Evolutionary conservation across 2,888 invertebrate genomes (phyloP).

Genomic region (Trilocha varians): DNA sequence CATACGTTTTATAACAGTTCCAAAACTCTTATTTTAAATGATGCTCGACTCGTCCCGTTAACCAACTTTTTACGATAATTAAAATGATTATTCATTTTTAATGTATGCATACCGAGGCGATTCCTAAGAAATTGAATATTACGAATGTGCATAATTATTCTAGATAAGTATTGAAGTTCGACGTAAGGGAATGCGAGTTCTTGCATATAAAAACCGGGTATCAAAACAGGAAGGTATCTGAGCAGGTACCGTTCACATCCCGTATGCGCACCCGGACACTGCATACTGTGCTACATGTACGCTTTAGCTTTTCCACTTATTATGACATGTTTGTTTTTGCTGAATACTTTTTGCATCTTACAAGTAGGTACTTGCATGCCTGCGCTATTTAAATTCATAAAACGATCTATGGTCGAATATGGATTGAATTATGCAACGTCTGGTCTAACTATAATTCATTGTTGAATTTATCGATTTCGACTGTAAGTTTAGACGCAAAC

Average conservation of each 20-base stretch:
- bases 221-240: slow-evolving; percentile 47
- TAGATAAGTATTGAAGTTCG: slow-evolving; percentile 20
- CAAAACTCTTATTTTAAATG: neutral
- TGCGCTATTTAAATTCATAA: slow-evolving; percentile 17
- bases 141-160: slow-evolving; percentile 16
- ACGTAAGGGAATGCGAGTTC: slow-evolving; percentile 34
- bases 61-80: neutral
- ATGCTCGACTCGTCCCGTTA: neutral
- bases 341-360: slow-evolving; percentile 7
- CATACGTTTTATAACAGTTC: neutral
- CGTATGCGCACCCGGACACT: slow-evolving; percentile 50
- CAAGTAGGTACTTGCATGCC: slow-evolving; percentile 13
- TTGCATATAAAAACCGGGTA: slow-evolving; percentile 44
- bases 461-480: slow-evolving; percentile 58
- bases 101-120: neutral
- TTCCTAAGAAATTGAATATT: neutral
- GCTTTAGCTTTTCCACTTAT: slow-evolving; percentile 46
- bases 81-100: neutral
- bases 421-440: slow-evolving; percentile 60
- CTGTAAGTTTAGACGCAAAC: slow-evolving; percentile 54
- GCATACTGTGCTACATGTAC: slow-evolving; percentile 45
- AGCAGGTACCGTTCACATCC: slow-evolving; percentile 48
- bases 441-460: slow-evolving; percentile 56
- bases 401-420: slow-evolving; percentile 16
- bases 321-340: slow-evolving; percentile 28